Conservation (phyloP, 2,113 vertebrate genomes). For the Ophiodon elongatus region DNA sequence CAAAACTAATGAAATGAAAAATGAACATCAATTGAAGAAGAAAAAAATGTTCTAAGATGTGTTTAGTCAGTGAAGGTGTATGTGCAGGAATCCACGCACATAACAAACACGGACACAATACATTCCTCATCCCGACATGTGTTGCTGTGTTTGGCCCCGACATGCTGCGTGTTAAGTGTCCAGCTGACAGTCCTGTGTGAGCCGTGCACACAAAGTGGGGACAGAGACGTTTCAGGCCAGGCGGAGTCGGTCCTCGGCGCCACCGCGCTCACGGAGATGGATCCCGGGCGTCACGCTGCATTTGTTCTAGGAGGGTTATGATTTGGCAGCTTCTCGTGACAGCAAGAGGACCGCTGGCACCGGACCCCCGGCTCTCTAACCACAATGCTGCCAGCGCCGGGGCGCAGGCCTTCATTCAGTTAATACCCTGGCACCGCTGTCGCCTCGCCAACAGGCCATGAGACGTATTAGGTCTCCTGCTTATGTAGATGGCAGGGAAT, state of each 20-base stretch:
- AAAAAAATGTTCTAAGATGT: not conserved
- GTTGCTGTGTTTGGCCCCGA: conserved; percentile 37
- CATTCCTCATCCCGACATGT: conserved; percentile 50
- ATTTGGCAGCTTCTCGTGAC: conserved; percentile 43
- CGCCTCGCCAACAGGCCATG: conserved; percentile 23
- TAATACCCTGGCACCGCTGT: conserved; percentile 37
- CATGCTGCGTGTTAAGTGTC: conserved; percentile 23
- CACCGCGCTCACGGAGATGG: conserved; percentile 34
- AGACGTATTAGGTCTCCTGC: conserved; percentile 35
- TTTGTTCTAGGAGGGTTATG: conserved; percentile 52
- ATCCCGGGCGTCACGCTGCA: conserved; percentile 54
- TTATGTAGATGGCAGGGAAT: conserved; percentile 28
- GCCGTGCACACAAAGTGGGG: conserved; percentile 17
- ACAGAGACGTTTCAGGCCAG: conserved; percentile 13
- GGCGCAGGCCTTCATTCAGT: conserved; percentile 24
- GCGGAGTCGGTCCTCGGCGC: conserved; percentile 23
- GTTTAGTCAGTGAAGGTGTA: not conserved
- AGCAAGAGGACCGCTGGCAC: conserved; percentile 48
- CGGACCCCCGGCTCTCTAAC: conserved; percentile 23
- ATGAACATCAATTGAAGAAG: not conserved
- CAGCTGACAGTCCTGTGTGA: conserved; percentile 47
- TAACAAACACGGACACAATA: conserved; percentile 15
- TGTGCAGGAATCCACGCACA: conserved; percentile 13
- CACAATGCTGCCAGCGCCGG: conserved; percentile 34
- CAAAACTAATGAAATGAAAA: not conserved